A percentile compares a stretch with the other conserved stretches of the same genome.
Evolutionary conservation across 2,797 vertebrate genomes (phyloP).

Genomic region (Hemitrygon akajei): DNA sequence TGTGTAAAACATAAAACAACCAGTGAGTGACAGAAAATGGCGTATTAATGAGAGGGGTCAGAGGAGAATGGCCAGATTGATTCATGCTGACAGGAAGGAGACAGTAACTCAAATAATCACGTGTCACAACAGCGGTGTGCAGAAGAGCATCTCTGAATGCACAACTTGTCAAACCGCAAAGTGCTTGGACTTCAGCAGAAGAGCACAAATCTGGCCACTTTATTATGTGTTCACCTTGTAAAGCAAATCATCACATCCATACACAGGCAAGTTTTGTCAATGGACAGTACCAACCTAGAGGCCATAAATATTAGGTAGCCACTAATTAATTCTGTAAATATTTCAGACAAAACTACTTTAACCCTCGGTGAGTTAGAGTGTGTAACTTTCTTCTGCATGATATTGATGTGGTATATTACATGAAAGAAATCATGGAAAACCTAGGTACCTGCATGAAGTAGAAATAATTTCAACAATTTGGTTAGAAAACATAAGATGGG

Average conservation of each 20-base stretch:
- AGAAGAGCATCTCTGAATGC: no score
- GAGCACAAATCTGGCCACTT: no score
- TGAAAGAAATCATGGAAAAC: background rate
- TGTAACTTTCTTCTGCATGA: no score
- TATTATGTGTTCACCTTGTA: background rate
- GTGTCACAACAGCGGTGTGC: background rate
- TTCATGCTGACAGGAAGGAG: no score
- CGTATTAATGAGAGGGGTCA: no score
- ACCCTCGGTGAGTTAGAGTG: background rate
- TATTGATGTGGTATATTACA: background rate
- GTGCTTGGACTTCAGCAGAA: no score
- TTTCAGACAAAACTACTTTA: background rate
- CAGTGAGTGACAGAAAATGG: no score
- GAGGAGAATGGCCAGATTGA: no score
- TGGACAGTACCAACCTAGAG: background rate
- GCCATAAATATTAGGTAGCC: background rate
- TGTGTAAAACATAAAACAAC: no score
- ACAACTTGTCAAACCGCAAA: no score
- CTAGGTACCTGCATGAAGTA: background rate
- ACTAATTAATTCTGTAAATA: background rate
- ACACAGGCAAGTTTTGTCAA: background rate
- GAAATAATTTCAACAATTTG: background rate
- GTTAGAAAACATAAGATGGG: background rate
- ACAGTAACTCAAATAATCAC: no score
- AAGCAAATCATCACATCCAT: background rate